phyloP scores from a whole-genome alignment of 2,797 vertebrate genomes.

The Kryptopterus vitreolus region DNA sequence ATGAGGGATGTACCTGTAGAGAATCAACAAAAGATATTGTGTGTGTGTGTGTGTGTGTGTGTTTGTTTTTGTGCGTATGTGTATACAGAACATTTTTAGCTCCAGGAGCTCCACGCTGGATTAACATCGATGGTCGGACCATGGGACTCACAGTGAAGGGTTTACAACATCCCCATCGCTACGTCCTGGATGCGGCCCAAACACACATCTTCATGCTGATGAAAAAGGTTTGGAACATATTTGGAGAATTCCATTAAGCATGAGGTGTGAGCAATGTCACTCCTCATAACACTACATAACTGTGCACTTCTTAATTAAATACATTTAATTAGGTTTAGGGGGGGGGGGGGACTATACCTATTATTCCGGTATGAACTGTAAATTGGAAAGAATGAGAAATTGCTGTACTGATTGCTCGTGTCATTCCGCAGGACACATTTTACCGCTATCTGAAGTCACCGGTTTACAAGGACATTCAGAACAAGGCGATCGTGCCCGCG shows the following conservation, averaged over 20 bases:
- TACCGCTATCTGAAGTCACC: conserved; percentile 96
- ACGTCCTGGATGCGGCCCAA: conserved; percentile 92
- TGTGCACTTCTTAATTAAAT: neutral
- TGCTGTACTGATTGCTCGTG: neutral
- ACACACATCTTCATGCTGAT: conserved; percentile 97
- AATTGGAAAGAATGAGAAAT: neutral
- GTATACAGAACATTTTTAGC: conserved; percentile 85
- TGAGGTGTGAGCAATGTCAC: neutral
- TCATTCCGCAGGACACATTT: conserved; percentile 85
- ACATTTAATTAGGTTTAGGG: too few relatives aligned
- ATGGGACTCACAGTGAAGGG: conserved; percentile 96
- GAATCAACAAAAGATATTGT: neutral
- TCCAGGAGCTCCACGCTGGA: conserved; percentile 93
- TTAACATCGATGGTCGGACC: conserved; percentile 95
- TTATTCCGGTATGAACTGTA: neutral
- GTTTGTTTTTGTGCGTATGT: too few relatives aligned
- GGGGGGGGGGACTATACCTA: too few relatives aligned
- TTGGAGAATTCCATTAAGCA: neutral
- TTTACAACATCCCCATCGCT: conserved; percentile 89
- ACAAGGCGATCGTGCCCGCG: conserved; percentile 83
- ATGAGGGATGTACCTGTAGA: neutral
- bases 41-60: neutral
- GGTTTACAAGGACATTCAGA: conserved; percentile 91
- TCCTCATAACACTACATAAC: neutral
- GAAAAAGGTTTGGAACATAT: conserved; percentile 85